Evolutionary conservation across 1,140 invertebrate genomes (phyloP).

Genomic region (Manduca sexta): DNA sequence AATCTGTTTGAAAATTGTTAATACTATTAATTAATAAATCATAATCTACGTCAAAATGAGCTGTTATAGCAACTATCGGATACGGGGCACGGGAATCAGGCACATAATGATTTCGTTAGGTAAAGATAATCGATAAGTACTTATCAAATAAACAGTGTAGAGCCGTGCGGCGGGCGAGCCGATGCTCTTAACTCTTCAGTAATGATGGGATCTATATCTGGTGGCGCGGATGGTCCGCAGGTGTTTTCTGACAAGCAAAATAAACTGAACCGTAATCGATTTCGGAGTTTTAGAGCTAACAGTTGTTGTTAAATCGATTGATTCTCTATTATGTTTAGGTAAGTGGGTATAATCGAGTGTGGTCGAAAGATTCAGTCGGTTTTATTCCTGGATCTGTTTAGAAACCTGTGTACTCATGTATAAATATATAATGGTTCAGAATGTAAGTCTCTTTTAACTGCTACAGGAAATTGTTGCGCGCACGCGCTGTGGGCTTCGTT

Average conservation of each 20-base stretch:
- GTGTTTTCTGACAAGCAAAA: slow-evolving; percentile 56
- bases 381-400: slow-evolving; percentile 21
- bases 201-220: slow-evolving; percentile 58
- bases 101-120: slow-evolving; percentile 18
- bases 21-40: too few species aligned
- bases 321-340: slow-evolving; percentile 35
- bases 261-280: slow-evolving; percentile 59
- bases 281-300: slow-evolving; percentile 48
- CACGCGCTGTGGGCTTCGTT: too few species aligned
- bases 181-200: slow-evolving; percentile 9
- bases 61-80: too few species aligned
- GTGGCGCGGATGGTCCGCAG: slow-evolving; percentile 45
- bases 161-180: slow-evolving; percentile 17
- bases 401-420: slow-evolving; percentile 2
- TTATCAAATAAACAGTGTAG: slow-evolving; percentile 32
- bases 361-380: slow-evolving; percentile 15
- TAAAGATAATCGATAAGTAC: slow-evolving; percentile 23
- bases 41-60: too few species aligned
- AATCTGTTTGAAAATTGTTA: too few species aligned
- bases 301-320: slow-evolving; percentile 41
- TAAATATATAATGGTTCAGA: too few species aligned
- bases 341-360: slow-evolving; percentile 24
- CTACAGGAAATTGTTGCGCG: too few species aligned
- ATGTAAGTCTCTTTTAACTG: too few species aligned
- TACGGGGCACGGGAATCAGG: too few species aligned